These are phyloP conservation scores for Acrocephalus arundinaceus DNA, from an alignment of 2,113 vertebrate genomes.

Conservation along the genomic window DNA sequence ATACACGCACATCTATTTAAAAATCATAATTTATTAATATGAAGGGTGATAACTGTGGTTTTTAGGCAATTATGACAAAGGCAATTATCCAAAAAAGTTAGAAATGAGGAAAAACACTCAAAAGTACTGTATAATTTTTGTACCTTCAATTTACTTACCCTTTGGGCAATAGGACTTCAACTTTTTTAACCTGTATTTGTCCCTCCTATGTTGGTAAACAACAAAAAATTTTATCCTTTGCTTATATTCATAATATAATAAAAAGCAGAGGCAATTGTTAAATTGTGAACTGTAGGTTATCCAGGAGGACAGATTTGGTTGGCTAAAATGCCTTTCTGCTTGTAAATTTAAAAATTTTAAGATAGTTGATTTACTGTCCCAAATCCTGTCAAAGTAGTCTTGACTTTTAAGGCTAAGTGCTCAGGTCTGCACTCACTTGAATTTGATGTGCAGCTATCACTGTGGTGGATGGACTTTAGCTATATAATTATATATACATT, in stretches of 20 bases:
- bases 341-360: neutral
- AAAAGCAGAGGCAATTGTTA: neutral
- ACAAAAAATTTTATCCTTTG: neutral
- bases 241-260: neutral
- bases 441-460: neutral
- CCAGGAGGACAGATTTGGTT: neutral
- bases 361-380: neutral
- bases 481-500: neutral
- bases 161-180: neutral
- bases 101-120: neutral
- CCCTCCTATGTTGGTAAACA: neutral
- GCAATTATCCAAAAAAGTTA: neutral
- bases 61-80: neutral
- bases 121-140: neutral
- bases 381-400: neutral
- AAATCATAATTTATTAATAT: neutral
- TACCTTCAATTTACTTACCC: neutral
- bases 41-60: neutral
- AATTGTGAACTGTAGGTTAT: neutral
- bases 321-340: neutral
- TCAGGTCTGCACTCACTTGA: neutral
- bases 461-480: neutral
- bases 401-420: neutral
- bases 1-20: neutral
- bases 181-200: neutral